phyloP scores from a whole-genome alignment of 2,797 vertebrate species.

The Rhadinocentrus ornatus region DNA sequence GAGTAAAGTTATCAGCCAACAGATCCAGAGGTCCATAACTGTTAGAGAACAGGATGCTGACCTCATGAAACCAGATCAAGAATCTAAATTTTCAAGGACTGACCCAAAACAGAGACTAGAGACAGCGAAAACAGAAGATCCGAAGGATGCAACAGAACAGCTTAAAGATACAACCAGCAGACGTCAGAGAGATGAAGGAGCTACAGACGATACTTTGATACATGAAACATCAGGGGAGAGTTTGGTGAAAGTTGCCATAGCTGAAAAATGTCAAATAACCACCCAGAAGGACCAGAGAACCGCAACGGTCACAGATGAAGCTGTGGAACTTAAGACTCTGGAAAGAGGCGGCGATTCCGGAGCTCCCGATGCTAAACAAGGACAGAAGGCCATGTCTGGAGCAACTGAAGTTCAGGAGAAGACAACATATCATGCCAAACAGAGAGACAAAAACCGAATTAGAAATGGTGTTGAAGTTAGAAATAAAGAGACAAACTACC shows the following conservation, averaged over 20 bases:
- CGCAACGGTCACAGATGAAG: neutral
- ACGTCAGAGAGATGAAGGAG: neutral
- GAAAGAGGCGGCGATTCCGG: slow-evolving; percentile 1
- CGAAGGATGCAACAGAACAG: neutral
- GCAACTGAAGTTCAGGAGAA: slow-evolving; percentile 6
- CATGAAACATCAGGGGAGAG: neutral
- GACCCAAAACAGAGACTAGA: neutral
- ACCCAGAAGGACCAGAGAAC: slow-evolving; percentile 21
- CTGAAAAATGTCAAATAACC: neutral
- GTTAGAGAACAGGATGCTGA: fast-evolving
- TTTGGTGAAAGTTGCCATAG: neutral
- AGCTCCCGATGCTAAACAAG: neutral
- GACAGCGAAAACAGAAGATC: neutral
- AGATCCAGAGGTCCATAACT: fast-evolving
- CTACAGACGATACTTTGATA: slow-evolving; percentile 18
- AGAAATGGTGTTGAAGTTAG: slow-evolving; percentile 2
- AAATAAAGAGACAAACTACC: slow-evolving; percentile 9
- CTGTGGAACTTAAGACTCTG: slow-evolving; percentile 2
- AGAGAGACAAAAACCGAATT: neutral
- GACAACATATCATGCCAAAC: neutral
- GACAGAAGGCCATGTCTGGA: slow-evolving; percentile 11
- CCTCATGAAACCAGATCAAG: neutral
- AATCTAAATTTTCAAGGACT: neutral
- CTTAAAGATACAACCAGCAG: neutral
- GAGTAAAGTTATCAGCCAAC: neutral